Evolutionary conservation across 2,113 vertebrate species (phyloP).

Genomic region (Paradoxurus hermaphroditus): DNA sequence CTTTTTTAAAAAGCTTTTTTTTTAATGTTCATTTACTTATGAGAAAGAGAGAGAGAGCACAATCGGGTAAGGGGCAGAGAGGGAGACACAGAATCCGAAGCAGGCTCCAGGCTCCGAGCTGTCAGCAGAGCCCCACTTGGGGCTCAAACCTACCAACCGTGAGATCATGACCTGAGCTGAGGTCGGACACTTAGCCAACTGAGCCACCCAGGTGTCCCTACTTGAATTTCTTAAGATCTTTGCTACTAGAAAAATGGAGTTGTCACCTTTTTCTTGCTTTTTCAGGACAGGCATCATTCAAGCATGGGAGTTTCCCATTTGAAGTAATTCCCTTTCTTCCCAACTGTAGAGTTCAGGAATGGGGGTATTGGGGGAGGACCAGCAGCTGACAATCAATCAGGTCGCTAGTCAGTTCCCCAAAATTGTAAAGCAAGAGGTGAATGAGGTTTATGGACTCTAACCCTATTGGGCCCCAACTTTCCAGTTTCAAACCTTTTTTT

Average conservation of each 20-base stretch:
- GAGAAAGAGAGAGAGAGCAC: no score
- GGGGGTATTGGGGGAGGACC: background rate
- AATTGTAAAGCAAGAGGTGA: background rate
- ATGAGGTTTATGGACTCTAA: background rate
- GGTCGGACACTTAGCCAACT: background rate
- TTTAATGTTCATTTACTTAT: no score
- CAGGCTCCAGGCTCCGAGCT: no score
- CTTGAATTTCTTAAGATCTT: conserved; percentile 1
- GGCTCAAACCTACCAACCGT: background rate
- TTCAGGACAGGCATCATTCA: background rate
- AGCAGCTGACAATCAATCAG: background rate
- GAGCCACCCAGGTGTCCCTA: background rate
- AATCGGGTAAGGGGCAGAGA: no score
- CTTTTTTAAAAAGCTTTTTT: no score
- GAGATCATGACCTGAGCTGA: background rate
- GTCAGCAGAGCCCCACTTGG: background rate
- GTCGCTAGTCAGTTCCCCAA: background rate
- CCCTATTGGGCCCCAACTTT: background rate
- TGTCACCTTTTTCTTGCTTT: background rate
- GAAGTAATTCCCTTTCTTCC: conserved; percentile 12
- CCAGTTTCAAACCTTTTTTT: background rate
- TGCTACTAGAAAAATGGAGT: background rate
- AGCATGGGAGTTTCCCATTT: background rate
- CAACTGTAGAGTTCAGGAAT: background rate
- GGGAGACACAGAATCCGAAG: no score